phyloP scores from a whole-genome alignment of 2,797 vertebrate genomes.

The Melopsittacus undulatus region DNA sequence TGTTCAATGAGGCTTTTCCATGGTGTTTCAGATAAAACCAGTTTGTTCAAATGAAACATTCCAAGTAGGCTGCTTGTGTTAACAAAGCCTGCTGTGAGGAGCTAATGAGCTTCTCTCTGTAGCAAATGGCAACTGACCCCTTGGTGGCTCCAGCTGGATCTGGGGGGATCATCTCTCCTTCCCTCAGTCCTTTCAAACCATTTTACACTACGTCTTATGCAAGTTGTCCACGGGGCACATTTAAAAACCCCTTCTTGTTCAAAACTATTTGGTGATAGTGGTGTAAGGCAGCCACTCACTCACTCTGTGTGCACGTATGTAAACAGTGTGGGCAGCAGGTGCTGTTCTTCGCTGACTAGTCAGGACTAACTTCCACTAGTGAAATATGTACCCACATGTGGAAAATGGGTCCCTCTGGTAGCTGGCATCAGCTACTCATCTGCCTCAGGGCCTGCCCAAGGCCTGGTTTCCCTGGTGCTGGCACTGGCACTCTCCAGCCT shows the following conservation, averaged over 20 bases:
- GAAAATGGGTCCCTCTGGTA: not conserved
- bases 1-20: not conserved
- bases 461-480: not conserved
- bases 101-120: not conserved
- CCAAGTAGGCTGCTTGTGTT: not conserved
- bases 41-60: not conserved
- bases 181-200: not conserved
- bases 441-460: not conserved
- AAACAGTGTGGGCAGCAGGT: rapidly evolving
- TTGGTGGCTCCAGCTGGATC: not conserved
- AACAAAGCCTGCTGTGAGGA: not conserved
- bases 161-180: not conserved
- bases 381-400: not conserved
- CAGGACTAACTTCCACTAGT: rapidly evolving
- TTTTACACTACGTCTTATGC: not conserved
- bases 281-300: no score
- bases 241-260: not conserved
- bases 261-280: not conserved
- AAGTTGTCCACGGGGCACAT: not conserved
- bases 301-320: rapidly evolving
- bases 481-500: not conserved
- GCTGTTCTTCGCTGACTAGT: not conserved
- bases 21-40: not conserved
- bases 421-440: not conserved
- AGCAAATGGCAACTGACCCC: not conserved